Evolutionary conservation across 2,113 vertebrate species (phyloP).

Genomic region (human): DNA sequence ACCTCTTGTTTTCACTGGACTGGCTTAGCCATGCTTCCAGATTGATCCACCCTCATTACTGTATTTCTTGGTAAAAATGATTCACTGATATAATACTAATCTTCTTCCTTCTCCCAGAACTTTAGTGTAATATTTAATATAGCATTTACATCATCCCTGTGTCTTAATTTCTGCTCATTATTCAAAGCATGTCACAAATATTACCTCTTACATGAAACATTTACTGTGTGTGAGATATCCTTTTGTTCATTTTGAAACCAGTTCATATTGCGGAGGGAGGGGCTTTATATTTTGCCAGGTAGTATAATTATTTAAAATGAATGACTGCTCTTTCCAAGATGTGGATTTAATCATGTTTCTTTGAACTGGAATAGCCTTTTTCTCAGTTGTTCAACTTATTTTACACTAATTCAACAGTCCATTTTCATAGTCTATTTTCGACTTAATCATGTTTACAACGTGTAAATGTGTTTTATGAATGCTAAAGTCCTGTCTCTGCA

Average conservation of each 20-base stretch:
- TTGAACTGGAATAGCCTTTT: neutral
- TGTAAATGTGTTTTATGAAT: neutral
- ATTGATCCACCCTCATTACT: neutral
- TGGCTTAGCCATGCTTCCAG: neutral
- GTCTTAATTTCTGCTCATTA: neutral
- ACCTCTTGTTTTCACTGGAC: neutral
- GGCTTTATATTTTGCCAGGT: neutral
- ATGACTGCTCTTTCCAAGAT: neutral
- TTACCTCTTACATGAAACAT: neutral
- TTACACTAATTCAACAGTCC: neutral
- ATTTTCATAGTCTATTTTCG: conserved; percentile 29
- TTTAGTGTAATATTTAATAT: neutral
- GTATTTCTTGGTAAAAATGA: neutral
- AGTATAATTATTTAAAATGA: neutral
- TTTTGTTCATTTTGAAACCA: conserved; percentile 11
- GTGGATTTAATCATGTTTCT: neutral
- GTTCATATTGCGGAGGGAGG: neutral
- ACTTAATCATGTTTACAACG: neutral
- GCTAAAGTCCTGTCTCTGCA: neutral
- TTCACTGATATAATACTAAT: neutral
- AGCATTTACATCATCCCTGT: neutral
- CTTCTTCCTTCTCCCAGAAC: neutral
- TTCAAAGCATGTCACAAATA: neutral
- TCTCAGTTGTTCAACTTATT: neutral
- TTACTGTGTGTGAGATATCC: neutral